Evolutionary conservation across 92 coral and sea anemone species (phyloP), one percentile per base, ranked within the genome.

Genomic region (Actinostola sp.): DNA sequence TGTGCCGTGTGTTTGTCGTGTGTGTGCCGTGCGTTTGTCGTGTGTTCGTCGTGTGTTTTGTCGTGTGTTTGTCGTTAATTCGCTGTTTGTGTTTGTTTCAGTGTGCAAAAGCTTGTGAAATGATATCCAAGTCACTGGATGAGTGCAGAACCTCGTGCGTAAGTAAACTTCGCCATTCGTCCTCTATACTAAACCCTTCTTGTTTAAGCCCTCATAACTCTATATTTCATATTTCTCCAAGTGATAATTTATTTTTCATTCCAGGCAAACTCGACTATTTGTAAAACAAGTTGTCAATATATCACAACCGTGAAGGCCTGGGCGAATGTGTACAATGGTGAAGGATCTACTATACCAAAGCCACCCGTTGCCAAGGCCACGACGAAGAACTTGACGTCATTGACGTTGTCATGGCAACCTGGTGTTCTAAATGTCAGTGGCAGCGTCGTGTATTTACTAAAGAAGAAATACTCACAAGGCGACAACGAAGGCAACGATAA

Each of bases 371-470:
- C 73, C 44, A 31, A 16, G 24, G 73, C 12, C 7, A 9, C 15
- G 5, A 32, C 33, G n/a, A 50, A 46, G 24, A 46, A 51, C 44
- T 21, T 51, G 44, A 67, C 73, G 33, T 46, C 73, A 41, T 50
- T 67, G 61, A 34, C 73, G 45, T 31, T 67, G 61, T 67, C 73
- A 67, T 67, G 73, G 73, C 59, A 67, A 67, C 61, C 61, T 41
- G 44, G 42, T 46, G 60, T 32, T 32, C 43, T 31, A 25, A 68
- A 46, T 26, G 74, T 51, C 29, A 68, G 55, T 21, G 45, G 60
- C n/a, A 31, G 56, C 3, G 72, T 66, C 21, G 72, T 66, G n/a
- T 68, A 68, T 68, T 33, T 68, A 21, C 74, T 68, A 16, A 50
- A 33, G 23, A 48, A 50, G 61, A 45, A 17, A 31, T 29, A 14